phyloP scores from a whole-genome alignment of 2,113 vertebrate species.

The Catagonus wagneri region DNA sequence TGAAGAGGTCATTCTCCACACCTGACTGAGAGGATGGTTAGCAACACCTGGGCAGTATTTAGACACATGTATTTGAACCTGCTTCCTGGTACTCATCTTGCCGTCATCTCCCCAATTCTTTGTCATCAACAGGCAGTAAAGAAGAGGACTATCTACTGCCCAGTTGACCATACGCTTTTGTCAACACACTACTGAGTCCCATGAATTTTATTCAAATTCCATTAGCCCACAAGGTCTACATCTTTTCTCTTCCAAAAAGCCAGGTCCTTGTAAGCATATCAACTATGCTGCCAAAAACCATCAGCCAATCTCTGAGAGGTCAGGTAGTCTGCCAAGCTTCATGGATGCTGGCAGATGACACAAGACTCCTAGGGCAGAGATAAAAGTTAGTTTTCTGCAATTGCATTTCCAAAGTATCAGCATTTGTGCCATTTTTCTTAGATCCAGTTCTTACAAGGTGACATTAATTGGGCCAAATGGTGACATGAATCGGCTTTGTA shows the following conservation, averaged over 20 bases:
- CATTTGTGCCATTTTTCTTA: not conserved
- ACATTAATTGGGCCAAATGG: not conserved
- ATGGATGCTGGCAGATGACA: not conserved
- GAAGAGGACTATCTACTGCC: not conserved
- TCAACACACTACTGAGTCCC: not conserved
- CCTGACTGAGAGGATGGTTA: not conserved
- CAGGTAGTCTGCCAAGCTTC: not conserved
- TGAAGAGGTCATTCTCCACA: not conserved
- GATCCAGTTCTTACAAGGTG: not conserved
- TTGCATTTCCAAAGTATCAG: not conserved
- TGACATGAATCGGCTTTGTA: not conserved
- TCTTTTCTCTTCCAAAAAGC: not conserved
- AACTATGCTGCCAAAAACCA: not conserved
- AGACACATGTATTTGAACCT: not conserved
- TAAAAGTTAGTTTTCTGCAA: not conserved
- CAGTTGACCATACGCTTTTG: not conserved
- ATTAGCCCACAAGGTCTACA: not conserved
- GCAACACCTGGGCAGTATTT: not conserved
- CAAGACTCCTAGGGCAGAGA: not conserved
- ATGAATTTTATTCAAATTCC: constrained; percentile 3
- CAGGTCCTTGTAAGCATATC: not conserved
- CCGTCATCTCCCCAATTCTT: not conserved
- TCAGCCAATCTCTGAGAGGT: not conserved
- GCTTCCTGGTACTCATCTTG: not conserved
- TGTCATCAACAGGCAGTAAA: not conserved